Percentiles rank a stretch among this genome's conserved stretches.
Conservation (phyloP, 30 jellyfish, hydroid and myxozoan species). For the Chironex yamaguchii region DNA sequence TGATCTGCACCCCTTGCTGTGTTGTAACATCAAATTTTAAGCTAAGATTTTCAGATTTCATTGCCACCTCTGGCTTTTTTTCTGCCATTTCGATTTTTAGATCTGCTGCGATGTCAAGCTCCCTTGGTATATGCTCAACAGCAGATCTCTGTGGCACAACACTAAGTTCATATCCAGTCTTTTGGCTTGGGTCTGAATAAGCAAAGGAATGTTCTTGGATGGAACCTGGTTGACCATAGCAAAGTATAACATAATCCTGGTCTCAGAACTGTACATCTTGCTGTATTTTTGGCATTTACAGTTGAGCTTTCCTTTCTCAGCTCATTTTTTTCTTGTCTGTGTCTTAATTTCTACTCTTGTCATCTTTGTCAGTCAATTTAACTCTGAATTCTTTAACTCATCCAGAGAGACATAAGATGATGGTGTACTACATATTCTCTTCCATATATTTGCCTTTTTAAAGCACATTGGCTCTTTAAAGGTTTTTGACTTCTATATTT, state of each 20-base stretch:
- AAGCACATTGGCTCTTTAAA: too few species aligned
- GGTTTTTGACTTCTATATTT: too few species aligned
- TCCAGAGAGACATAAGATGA: too few species aligned
- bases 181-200: neutral
- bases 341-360: too few species aligned
- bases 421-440: too few species aligned
- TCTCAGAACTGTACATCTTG: neutral
- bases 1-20: constrained; percentile 46
- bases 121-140: constrained; percentile 32
- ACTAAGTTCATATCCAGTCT: constrained; percentile 3
- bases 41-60: neutral
- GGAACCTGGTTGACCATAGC: constrained; percentile 14
- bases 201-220: constrained; percentile 15
- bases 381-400: too few species aligned
- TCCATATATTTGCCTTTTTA: too few species aligned
- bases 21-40: constrained; percentile 47
- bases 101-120: neutral
- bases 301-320: too few species aligned
- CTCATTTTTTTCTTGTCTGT: too few species aligned
- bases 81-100: too few species aligned
- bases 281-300: too few species aligned
- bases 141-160: constrained; percentile 39
- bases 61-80: constrained; percentile 17
- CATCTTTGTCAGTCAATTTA: too few species aligned
- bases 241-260: constrained; percentile 19